Base-by-base conservation (phyloP, 2,797 vertebrate species). In the Lithobates pipiens region DNA sequence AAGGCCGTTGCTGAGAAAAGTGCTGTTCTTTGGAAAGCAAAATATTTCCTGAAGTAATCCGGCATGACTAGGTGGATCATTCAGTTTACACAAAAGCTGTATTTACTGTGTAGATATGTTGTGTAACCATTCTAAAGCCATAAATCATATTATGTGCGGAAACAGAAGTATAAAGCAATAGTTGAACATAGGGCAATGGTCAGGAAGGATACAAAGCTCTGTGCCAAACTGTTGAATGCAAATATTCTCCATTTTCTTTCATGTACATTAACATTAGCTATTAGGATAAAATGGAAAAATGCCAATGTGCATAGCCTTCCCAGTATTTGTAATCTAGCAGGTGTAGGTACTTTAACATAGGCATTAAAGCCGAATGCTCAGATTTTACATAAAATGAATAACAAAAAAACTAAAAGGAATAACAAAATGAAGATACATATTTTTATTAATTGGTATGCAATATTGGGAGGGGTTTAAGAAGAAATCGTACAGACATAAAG, bases 81-180 rank as follows among this genome's bases (percentile, higher is more conserved):
- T 44, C 86, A 76, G 84, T 78, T 89, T 89, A 63, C 69, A 76
- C 89, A 74, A 88, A 86, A 88, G 86, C 86, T 76, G 88, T 82
- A 16, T 74, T 73, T 76, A 63, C 44, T 86, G 89, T 82, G 86
- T 16, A 85, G 75, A 63, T 71, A 88, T 57, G 68, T 87, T 88
- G 80, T 69, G 50, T 86, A 84, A 83, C 88, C 36, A 76, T 72
- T 88, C 89, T 88, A 77, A 80, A 90, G 84, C 65, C 85, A 86
- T 69, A 85, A 86, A 89, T 89, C 86, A 69, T 85, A 78, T 91
- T 90, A 88, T 85, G 46, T 34, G 82, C 84, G 27, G 46, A 27
- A 57, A 76, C 61, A 42, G 63, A 42, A 27, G 27, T 61, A 68
- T 29, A 15, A 57, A 76, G 29, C 46, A 21, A 16, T 46, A 76